These are phyloP conservation scores for Orestias chungarensis DNA, from an alignment of 2,797 vertebrate genomes.

Conservation along the genomic window DNA sequence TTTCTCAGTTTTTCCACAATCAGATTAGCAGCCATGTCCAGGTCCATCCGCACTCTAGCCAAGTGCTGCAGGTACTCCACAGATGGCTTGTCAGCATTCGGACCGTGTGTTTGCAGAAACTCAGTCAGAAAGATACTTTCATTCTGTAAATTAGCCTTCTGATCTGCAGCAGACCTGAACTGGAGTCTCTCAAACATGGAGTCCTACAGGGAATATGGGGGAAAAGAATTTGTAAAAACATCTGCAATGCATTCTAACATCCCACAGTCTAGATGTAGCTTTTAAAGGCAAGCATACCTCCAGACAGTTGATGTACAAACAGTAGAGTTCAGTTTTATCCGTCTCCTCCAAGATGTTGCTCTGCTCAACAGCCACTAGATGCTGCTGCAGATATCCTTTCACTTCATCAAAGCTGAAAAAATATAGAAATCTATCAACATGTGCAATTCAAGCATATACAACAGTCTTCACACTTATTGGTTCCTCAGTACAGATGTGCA, in stretches of 20 bases:
- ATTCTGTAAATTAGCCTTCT: slow-evolving; percentile 54
- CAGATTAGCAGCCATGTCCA: slow-evolving; percentile 81
- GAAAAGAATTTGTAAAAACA: background rate
- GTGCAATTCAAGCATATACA: background rate
- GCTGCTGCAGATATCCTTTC: slow-evolving; percentile 83
- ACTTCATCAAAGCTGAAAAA: slow-evolving; percentile 86
- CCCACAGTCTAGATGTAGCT: background rate
- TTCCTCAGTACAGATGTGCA: background rate
- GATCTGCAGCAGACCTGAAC: slow-evolving; percentile 60
- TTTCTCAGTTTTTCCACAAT: slow-evolving; percentile 62
- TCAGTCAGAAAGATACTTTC: slow-evolving; percentile 79
- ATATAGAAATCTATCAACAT: background rate
- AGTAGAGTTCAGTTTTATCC: slow-evolving; percentile 89
- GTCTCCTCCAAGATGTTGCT: slow-evolving; percentile 78
- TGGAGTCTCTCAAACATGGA: slow-evolving; percentile 87
- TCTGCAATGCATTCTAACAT: background rate
- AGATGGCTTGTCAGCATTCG: slow-evolving; percentile 45
- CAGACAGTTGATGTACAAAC: slow-evolving; percentile 90
- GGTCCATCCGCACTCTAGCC: slow-evolving; percentile 85
- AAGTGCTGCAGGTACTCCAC: slow-evolving; percentile 87
- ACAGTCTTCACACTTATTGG: background rate
- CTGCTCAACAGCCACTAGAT: slow-evolving; percentile 84
- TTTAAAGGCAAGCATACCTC: slow-evolving; percentile 77
- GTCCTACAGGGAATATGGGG: slow-evolving; percentile 77
- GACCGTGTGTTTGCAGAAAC: slow-evolving; percentile 27